Evolutionary conservation across 2,888 invertebrate genomes (phyloP).

Genomic region (Ormia ochracea): DNA sequence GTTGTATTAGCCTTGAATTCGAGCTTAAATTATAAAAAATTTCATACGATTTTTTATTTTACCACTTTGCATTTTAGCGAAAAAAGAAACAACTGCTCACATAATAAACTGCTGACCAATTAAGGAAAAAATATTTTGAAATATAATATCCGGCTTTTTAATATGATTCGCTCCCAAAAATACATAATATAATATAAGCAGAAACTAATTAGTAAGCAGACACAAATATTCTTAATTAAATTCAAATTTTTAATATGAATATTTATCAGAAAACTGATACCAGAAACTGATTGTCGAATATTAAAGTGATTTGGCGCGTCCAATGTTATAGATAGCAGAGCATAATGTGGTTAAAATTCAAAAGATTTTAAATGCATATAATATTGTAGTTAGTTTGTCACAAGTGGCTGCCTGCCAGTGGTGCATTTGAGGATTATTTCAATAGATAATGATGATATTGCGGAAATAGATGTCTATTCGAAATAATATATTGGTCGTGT

Average conservation of each 20-base stretch:
- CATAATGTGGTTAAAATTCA: neutral
- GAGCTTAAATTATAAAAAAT: neutral
- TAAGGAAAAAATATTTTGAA: neutral
- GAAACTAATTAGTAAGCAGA: neutral
- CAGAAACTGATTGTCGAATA: neutral
- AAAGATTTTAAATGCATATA: too few relatives aligned
- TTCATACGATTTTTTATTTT: neutral
- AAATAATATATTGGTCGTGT: too few relatives aligned
- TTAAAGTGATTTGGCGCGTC: neutral
- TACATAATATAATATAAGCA: too few relatives aligned
- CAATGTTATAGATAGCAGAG: neutral
- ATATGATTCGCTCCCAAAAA: too few relatives aligned
- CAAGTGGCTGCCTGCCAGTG: too few relatives aligned
- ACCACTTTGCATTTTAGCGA: neutral
- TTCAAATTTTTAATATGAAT: neutral
- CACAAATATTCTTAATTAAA: neutral
- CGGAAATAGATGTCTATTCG: too few relatives aligned
- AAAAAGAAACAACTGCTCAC: neutral
- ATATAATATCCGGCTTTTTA: slow-evolving; percentile 33
- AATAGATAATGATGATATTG: too few relatives aligned
- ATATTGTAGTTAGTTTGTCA: too few relatives aligned
- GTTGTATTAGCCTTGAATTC: slow-evolving; percentile 36
- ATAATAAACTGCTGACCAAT: neutral
- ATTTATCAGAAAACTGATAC: neutral
- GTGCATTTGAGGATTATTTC: too few relatives aligned